Base-by-base conservation (phyloP, 1,140 invertebrate species). In the Aphis craccivora region DNA sequence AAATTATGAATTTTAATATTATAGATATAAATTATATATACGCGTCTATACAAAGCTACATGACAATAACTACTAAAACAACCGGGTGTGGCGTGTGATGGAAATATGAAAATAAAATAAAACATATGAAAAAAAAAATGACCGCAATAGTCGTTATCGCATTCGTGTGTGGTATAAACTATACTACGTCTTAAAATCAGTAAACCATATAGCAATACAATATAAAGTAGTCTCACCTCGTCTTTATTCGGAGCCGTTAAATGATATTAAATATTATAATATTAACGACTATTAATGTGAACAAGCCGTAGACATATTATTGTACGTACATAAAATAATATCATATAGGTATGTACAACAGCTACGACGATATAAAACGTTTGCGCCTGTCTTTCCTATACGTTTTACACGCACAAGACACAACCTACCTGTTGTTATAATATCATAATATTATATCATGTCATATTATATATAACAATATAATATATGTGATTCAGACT, bases 51-150 rank as follows among this genome's bases (percentile, higher is more conserved):
- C 60, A 67, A 67, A 67, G 60, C 60, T 67, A 30, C 60, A 67
- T 67, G 60, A 67, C 60, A 67, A 30, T 67, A 67, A 67, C 60
- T 67, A 67, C 60, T 67, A 67, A 67, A 67, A 67, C 60, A 67
- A 67, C 60, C 60, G 60, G 60, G 60, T 67, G 30, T 67, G 60
- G 60, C 60, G 60, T 67, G 60, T 67, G 60, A 67, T 67, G 30
- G 60, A 67, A 67, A 67, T 67, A 67, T 67, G 30, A 30, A 67
- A 67, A 67, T 67, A n/a, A 67, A 67, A 67, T 30, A 67, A 67
- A 67, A 67, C 9, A n/a, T 60, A 30, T 67, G 60, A 67, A 67
- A 67, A 60, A 60, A 60, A 60, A 51, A 51, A 51, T 14, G 25
- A 67, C 60, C 60, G 60, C 25, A 67, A 67, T 67, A 67, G 55